Percentiles rank a stretch among this genome's conserved stretches.
Conservation (phyloP, 2,888 invertebrate genomes). For the Cyclophora punctaria region DNA sequence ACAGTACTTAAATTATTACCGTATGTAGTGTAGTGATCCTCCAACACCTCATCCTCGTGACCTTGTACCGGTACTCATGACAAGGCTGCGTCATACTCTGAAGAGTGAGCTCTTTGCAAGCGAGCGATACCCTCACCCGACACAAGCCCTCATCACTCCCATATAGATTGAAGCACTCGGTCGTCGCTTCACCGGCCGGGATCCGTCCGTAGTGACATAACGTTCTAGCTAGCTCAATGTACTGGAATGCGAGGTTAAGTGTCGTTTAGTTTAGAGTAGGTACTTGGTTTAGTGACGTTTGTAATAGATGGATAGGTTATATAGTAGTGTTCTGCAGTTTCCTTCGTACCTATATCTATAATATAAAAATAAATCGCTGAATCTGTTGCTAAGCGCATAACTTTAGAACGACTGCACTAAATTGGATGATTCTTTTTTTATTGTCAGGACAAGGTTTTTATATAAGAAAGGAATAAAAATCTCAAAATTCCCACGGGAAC, state of each 20-base stretch:
- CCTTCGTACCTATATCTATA: too few species aligned
- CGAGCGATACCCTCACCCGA: slow-evolving; percentile 82
- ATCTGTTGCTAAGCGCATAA: too few species aligned
- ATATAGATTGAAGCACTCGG: slow-evolving; percentile 42
- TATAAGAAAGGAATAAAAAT: too few species aligned
- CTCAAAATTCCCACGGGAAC: too few species aligned
- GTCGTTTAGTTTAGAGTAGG: too few species aligned
- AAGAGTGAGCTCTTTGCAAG: slow-evolving; percentile 89
- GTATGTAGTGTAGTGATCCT: slow-evolving; percentile 90
- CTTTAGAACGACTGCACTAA: too few species aligned
- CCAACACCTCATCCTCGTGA: slow-evolving; percentile 98
- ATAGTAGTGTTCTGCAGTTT: too few species aligned
- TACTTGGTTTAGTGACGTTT: too few species aligned
- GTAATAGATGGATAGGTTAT: too few species aligned
- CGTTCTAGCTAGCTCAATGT: slow-evolving; percentile 87
- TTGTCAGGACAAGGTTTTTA: too few species aligned
- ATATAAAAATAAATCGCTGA: too few species aligned
- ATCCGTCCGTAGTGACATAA: slow-evolving; percentile 93
- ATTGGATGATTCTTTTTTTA: too few species aligned
- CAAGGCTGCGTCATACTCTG: slow-evolving; percentile 76
- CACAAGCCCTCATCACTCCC: slow-evolving; percentile 31
- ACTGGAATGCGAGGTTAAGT: slow-evolving; percentile 70
- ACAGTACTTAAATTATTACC: slow-evolving; percentile 57
- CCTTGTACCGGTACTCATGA: slow-evolving; percentile 92
- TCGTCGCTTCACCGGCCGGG: slow-evolving; percentile 62